Evolutionary conservation across 2,888 invertebrate species (phyloP).

Genomic region (Coenonympha arcania): DNA sequence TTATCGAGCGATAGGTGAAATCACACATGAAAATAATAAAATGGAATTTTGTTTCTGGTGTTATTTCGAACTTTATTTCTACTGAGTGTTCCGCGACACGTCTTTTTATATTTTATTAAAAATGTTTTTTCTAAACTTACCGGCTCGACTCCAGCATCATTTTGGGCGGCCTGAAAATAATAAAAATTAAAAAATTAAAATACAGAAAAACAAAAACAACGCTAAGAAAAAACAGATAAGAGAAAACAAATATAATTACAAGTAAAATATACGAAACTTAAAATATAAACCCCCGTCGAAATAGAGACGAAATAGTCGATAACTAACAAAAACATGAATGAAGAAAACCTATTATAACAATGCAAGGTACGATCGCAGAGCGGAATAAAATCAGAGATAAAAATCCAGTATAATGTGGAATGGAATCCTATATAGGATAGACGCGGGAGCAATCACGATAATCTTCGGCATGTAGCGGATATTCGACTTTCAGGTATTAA

Average conservation of each 20-base stretch:
- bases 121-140: constrained; percentile 40
- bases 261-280: background rate
- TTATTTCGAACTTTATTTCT: too few relatives aligned
- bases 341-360: constrained; percentile 23
- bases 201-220: constrained; percentile 5
- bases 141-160: constrained; percentile 72
- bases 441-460: constrained; percentile 31
- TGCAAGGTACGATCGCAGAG: constrained; percentile 19
- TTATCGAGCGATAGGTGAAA: too few relatives aligned
- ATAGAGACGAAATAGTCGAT: background rate
- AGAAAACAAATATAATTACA: background rate
- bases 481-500: constrained; percentile 39
- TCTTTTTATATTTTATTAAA: background rate
- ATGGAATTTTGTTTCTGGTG: too few relatives aligned
- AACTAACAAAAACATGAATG: constrained; percentile 16
- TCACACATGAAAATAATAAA: too few relatives aligned
- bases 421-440: constrained; percentile 26
- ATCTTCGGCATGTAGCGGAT: constrained; percentile 45
- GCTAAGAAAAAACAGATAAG: background rate
- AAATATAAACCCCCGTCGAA: background rate
- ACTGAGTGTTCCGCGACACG: too few relatives aligned
- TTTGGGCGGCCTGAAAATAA: constrained; percentile 68
- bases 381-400: constrained; percentile 26
- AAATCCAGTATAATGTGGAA: constrained; percentile 28
- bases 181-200: constrained; percentile 32